Conservation (phyloP, 2,888 invertebrate genomes). For the Leptinotarsa tumamoca region DNA sequence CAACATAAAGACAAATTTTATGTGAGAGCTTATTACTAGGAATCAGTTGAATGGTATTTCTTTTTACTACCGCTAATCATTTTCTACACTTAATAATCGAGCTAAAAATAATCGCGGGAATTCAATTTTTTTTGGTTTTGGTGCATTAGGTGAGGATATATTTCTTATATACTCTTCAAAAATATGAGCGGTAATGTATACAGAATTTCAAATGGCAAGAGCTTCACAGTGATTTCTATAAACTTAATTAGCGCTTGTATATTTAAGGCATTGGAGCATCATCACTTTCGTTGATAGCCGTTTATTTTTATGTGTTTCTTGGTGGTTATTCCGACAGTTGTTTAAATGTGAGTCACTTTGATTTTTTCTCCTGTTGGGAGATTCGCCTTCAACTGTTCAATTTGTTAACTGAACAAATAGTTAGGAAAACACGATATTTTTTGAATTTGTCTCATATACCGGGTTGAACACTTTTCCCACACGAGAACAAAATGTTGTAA, state of each 20-base stretch:
- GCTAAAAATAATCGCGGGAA: neutral
- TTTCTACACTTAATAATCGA: too few species aligned
- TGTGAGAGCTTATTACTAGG: too few species aligned
- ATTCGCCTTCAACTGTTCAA: neutral
- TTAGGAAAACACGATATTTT: too few species aligned
- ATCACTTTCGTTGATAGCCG: slow-evolving; percentile 10
- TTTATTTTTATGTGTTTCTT: slow-evolving; percentile 1
- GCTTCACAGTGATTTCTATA: slow-evolving; percentile 45
- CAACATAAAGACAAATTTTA: too few species aligned
- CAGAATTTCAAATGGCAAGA: slow-evolving; percentile 33
- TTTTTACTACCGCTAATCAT: too few species aligned
- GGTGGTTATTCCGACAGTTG: slow-evolving; percentile 3
- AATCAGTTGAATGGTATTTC: too few species aligned
- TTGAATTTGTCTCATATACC: too few species aligned
- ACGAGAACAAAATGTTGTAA: too few species aligned
- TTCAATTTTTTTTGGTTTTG: neutral
- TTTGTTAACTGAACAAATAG: too few species aligned
- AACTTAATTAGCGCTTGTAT: slow-evolving; percentile 44
- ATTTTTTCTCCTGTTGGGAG: slow-evolving; percentile 1
- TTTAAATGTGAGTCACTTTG: slow-evolving; percentile 7
- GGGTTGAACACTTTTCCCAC: too few species aligned
- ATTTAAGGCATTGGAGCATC: slow-evolving; percentile 25
- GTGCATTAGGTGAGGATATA: neutral
- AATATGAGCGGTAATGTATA: slow-evolving; percentile 46
- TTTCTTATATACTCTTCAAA: slow-evolving; percentile 33